Evolutionary conservation across 1,140 invertebrate species (phyloP).

Genomic region (Lordiphosa stackelbergi): DNA sequence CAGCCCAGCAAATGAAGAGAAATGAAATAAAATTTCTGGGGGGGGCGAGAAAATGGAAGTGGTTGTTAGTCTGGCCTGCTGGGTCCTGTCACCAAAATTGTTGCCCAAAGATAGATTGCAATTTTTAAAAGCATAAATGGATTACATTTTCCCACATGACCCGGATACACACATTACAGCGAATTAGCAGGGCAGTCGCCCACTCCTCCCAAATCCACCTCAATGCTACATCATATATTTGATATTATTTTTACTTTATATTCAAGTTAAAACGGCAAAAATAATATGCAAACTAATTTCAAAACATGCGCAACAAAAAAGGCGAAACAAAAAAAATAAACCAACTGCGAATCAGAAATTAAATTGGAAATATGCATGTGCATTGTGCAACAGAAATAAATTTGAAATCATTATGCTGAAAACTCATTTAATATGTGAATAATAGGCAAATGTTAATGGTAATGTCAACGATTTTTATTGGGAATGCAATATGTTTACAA

Average conservation of each 20-base stretch:
- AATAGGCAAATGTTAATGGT: no score
- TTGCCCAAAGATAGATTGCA: slow-evolving; percentile 67
- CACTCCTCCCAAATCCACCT: neutral
- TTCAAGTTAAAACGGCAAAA: no score
- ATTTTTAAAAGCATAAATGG: slow-evolving; percentile 67
- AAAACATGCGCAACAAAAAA: slow-evolving; percentile 20
- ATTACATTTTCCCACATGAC: slow-evolving; percentile 34
- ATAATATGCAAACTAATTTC: no score
- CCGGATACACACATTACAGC: slow-evolving; percentile 2
- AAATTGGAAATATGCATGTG: neutral
- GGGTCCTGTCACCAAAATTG: slow-evolving; percentile 5
- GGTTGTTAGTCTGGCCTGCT: slow-evolving; percentile 1
- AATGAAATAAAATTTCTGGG: slow-evolving; percentile 58
- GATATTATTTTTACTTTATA: no score
- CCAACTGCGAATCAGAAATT: neutral
- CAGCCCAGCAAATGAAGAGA: slow-evolving; percentile 58
- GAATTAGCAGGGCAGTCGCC: no score
- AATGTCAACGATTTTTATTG: no score
- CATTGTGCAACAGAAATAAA: neutral
- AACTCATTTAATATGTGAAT: no score
- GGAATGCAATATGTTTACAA: slow-evolving; percentile 1
- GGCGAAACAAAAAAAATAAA: neutral
- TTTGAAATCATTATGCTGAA: neutral
- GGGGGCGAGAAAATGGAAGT: neutral
- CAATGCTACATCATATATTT: neutral